Conservation (phyloP, 1,140 invertebrate genomes). For the Ceratosolen solmsi region DNA sequence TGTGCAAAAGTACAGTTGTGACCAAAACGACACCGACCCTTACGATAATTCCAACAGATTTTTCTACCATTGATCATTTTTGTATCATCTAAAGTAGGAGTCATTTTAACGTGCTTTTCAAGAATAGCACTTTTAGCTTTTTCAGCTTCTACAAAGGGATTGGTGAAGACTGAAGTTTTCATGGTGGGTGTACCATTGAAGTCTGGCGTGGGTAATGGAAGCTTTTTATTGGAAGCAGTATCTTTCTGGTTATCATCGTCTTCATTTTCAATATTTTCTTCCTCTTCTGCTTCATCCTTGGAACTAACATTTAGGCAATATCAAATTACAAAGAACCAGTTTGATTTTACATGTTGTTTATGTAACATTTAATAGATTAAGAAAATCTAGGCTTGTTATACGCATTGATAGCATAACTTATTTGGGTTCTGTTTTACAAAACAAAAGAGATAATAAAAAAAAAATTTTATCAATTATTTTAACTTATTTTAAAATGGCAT, state of each 20-base stretch:
- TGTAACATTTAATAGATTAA: too few relatives aligned
- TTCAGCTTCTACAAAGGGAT: slow-evolving; percentile 93
- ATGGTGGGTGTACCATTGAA: slow-evolving; percentile 70
- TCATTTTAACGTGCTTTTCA: slow-evolving; percentile 96
- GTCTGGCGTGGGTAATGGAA: slow-evolving; percentile 74
- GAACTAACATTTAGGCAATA: slow-evolving; percentile 71
- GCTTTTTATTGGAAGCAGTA: slow-evolving; percentile 67
- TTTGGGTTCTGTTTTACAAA: too few relatives aligned
- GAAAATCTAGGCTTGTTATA: too few relatives aligned
- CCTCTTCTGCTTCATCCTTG: slow-evolving; percentile 63
- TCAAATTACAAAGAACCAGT: slow-evolving; percentile 72
- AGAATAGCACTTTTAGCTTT: slow-evolving; percentile 88
- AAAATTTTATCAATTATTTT: too few relatives aligned
- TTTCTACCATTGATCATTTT: slow-evolving; percentile 89
- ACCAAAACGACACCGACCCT: slow-evolving; percentile 91
- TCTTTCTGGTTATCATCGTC: slow-evolving; percentile 54
- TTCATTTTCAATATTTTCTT: slow-evolving; percentile 54
- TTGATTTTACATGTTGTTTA: slow-evolving; percentile 52
- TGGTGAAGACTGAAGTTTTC: slow-evolving; percentile 86
- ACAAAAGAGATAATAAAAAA: too few relatives aligned
- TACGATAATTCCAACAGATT: slow-evolving; percentile 94
- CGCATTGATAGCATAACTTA: too few relatives aligned
- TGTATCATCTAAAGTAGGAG: slow-evolving; percentile 78
- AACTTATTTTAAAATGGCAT: too few relatives aligned
- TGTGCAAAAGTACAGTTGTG: slow-evolving; percentile 95